These are phyloP conservation scores for Aeoliscus strigatus DNA, from an alignment of 2,797 vertebrate species.

Conservation along the genomic window DNA sequence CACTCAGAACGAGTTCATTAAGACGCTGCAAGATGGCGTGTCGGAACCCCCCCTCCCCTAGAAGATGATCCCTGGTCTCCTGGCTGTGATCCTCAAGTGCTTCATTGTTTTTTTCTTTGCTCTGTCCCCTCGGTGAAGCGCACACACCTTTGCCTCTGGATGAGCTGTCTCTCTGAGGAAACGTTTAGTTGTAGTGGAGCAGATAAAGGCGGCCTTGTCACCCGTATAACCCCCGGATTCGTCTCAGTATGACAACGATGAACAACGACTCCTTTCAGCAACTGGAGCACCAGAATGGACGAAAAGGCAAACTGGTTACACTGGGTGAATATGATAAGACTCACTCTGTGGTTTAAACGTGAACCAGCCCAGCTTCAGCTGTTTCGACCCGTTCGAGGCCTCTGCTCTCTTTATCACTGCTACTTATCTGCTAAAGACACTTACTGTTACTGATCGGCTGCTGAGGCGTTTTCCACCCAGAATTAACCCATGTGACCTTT, in stretches of 20 bases:
- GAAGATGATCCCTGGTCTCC: not conserved
- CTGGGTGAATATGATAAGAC: no score
- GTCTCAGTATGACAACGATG: slow-evolving; percentile 41
- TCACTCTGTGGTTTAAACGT: not conserved
- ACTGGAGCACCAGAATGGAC: slow-evolving; percentile 27
- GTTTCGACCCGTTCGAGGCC: no score
- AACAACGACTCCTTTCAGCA: slow-evolving; percentile 63
- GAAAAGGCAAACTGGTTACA: slow-evolving; percentile 20
- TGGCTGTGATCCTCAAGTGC: not conserved
- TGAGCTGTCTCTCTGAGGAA: slow-evolving; percentile 38
- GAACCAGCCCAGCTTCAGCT: no score
- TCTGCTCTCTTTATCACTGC: slow-evolving; percentile 4
- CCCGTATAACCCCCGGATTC: slow-evolving; percentile 34
- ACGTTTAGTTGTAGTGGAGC: slow-evolving; percentile 40
- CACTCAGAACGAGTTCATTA: slow-evolving; percentile 4
- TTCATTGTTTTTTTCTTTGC: not conserved
- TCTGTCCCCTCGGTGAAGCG: slow-evolving; percentile 8
- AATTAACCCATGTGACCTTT: slow-evolving; percentile 11
- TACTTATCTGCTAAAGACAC: slow-evolving; percentile 7
- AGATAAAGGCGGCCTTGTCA: slow-evolving; percentile 62
- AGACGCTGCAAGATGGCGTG: not conserved
- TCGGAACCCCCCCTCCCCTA: not conserved
- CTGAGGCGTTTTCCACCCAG: slow-evolving; percentile 5
- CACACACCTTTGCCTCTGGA: slow-evolving; percentile 30
- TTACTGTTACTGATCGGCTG: slow-evolving; percentile 12